Evolutionary conservation across 92 coral and sea anemone genomes (phyloP).

Genomic region (Palythoa caribaeorum): DNA sequence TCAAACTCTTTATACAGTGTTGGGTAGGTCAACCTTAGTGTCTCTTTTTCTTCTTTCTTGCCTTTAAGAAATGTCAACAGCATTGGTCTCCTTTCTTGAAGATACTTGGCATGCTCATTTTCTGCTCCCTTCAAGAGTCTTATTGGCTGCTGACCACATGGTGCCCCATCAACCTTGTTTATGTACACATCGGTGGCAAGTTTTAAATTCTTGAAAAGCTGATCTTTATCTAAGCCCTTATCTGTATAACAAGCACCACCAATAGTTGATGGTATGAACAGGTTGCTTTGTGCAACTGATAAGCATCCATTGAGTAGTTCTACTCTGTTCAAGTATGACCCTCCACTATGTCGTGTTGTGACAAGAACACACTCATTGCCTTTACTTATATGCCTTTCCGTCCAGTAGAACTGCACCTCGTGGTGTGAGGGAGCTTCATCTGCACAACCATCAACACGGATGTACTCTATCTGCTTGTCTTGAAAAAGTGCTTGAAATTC

Average conservation of each 20-base stretch:
- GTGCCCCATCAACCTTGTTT: slow-evolving; percentile 6
- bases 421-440: slow-evolving; percentile 10
- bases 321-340: slow-evolving; percentile 1
- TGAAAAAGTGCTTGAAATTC: slow-evolving; percentile 7
- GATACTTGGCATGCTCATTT: slow-evolving; percentile 22
- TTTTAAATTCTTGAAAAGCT: neutral
- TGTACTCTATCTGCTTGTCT: slow-evolving; percentile 8
- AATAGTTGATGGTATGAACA: neutral
- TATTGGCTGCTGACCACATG: neutral
- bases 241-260: slow-evolving; percentile 9
- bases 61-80: slow-evolving; percentile 32
- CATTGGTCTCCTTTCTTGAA: slow-evolving; percentile 23
- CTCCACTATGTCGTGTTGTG: neutral
- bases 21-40: slow-evolving; percentile 4
- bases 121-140: slow-evolving; percentile 43
- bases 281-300: slow-evolving; percentile 2
- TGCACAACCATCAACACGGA: slow-evolving; percentile 13
- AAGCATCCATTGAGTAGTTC: slow-evolving; percentile 1
- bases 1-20: slow-evolving; percentile 35
- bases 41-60: slow-evolving; percentile 3
- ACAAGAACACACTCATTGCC: slow-evolving; percentile 12
- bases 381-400: neutral
- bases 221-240: slow-evolving; percentile 3
- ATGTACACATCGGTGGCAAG: neutral
- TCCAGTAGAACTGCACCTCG: slow-evolving; percentile 3